Percentiles rank a stretch among this genome's conserved stretches.
Evolutionary conservation across 2,888 invertebrate genomes (phyloP).

Genomic region (Achlya flavicornis): DNA sequence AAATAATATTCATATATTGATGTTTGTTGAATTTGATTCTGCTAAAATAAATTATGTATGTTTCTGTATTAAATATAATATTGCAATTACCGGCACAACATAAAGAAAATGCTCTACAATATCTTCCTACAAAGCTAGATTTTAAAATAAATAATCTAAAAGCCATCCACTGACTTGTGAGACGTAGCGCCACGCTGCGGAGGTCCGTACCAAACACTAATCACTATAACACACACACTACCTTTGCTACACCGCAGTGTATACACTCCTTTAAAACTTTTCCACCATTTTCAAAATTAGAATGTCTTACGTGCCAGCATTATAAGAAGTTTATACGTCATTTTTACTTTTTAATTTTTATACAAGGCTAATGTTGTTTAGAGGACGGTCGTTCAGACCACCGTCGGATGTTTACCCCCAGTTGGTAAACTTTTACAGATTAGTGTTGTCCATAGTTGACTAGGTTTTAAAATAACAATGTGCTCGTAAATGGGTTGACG

Average conservation of each 20-base stretch:
- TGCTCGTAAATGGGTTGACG: constrained; percentile 54
- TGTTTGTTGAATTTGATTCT: no score
- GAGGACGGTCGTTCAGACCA: constrained; percentile 69
- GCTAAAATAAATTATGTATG: no score
- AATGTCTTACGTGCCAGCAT: constrained; percentile 43
- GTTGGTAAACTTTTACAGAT: constrained; percentile 50
- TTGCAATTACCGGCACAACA: no score
- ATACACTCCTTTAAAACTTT: constrained; percentile 65
- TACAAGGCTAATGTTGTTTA: constrained; percentile 69
- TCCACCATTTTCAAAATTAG: constrained; percentile 24
- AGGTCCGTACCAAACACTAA: constrained; percentile 70
- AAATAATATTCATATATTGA: no score
- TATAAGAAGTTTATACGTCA: constrained; percentile 33
- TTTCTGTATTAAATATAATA: no score
- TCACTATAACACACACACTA: constrained; percentile 67
- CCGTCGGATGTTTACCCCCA: constrained; percentile 71
- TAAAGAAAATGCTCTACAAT: not conserved
- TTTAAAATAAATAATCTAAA: constrained; percentile 44
- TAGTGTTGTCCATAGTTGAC: constrained; percentile 42
- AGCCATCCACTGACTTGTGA: constrained; percentile 33
- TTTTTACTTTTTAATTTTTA: constrained; percentile 42
- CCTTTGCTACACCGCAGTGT: constrained; percentile 67
- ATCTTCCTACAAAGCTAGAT: constrained; percentile 26
- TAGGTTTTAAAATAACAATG: constrained; percentile 65
- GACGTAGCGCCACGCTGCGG: constrained; percentile 73